phyloP scores from a whole-genome alignment of 2,888 invertebrate genomes.

The Dryococelus australis region DNA sequence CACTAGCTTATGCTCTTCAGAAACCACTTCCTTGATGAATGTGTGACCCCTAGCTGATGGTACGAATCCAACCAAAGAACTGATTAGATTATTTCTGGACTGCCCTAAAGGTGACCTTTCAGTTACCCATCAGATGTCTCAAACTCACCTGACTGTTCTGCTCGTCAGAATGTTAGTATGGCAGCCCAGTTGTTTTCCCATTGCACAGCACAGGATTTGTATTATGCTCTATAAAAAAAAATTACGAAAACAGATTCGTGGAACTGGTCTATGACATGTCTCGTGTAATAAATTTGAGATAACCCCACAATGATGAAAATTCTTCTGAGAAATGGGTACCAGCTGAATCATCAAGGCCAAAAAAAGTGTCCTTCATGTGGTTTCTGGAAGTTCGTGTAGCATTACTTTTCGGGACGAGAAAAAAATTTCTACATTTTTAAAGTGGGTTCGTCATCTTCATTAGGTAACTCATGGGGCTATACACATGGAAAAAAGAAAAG shows the following conservation, averaged over 20 bases:
- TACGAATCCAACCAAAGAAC: not conserved
- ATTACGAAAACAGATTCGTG: not conserved
- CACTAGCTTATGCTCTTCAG: not conserved
- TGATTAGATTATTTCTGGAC: not conserved
- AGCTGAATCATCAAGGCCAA: not conserved
- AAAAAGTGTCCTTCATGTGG: not conserved
- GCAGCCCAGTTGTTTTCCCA: conserved; percentile 7
- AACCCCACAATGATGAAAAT: not conserved
- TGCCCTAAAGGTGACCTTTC: not conserved
- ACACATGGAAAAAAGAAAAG: too few relatives aligned
- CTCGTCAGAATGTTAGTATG: conserved; percentile 23
- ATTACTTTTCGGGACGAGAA: not conserved
- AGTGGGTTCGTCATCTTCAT: too few relatives aligned
- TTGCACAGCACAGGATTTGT: not conserved
- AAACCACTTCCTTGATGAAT: conserved; percentile 21
- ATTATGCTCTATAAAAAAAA: not conserved
- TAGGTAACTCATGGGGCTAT: too few relatives aligned
- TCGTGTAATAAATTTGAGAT: not conserved
- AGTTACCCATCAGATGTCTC: not conserved
- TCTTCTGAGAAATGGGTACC: not conserved
- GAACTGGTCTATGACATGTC: not conserved
- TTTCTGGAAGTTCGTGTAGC: not conserved
- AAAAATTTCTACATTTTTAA: not conserved
- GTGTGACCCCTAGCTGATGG: not conserved
- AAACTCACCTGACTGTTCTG: not conserved